phyloP scores from a whole-genome alignment of 2,113 vertebrate genomes.

The Protobothrops mucrosquamatus region DNA sequence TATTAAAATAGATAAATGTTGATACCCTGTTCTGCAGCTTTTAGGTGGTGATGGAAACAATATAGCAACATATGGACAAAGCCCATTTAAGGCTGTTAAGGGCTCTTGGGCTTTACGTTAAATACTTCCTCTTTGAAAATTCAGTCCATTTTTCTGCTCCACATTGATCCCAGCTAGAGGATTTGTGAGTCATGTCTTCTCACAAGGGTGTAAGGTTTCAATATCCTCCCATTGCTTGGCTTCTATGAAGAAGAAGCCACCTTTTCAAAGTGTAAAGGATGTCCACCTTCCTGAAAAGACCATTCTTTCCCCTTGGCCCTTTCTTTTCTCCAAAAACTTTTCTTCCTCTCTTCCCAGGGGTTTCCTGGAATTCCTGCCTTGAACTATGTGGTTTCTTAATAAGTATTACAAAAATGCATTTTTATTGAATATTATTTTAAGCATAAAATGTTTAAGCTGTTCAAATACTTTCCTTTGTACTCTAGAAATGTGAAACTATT shows the following conservation, averaged over 20 bases:
- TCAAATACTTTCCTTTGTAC: slow-evolving; percentile 69
- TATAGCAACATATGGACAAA: background rate
- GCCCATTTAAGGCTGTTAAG: background rate
- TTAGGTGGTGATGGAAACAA: background rate
- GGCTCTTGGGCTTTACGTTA: background rate
- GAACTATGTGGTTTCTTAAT: slow-evolving; percentile 50
- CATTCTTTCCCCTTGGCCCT: background rate
- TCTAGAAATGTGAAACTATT: slow-evolving; percentile 54
- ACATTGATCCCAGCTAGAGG: background rate
- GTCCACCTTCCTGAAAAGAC: background rate
- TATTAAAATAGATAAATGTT: background rate
- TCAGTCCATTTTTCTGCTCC: background rate
- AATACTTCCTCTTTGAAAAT: background rate
- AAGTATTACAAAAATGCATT: slow-evolving; percentile 56
- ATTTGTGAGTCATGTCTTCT: background rate
- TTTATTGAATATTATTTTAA: slow-evolving; percentile 66
- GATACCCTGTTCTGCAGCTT: background rate
- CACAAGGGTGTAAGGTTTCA: too few species aligned
- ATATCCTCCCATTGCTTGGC: background rate
- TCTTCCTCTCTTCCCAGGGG: slow-evolving; percentile 32
- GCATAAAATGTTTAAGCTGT: slow-evolving; percentile 67
- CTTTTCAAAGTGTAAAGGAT: background rate
- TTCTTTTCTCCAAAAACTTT: slow-evolving; percentile 25
- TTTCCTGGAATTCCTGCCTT: slow-evolving; percentile 62
- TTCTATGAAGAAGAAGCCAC: background rate